Percentiles rank a stretch among this genome's conserved stretches.
These are phyloP conservation scores for Hyalella azteca DNA, from an alignment of 2,888 invertebrate genomes.

Conservation along the genomic window DNA sequence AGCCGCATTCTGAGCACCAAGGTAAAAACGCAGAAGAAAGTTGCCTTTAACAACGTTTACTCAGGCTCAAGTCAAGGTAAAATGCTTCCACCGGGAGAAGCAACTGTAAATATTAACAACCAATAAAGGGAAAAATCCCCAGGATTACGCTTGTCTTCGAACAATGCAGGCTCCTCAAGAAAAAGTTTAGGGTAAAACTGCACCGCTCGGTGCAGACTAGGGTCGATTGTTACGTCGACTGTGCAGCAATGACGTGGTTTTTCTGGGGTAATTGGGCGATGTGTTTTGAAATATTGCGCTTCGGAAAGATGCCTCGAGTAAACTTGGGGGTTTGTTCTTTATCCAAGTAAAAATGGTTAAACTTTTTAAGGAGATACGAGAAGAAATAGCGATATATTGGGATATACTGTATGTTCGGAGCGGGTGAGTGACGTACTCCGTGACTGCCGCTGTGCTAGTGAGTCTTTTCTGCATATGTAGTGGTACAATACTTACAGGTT, in stretches of 20 bases:
- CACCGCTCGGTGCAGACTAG: not conserved
- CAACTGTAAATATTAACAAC: conserved; percentile 24
- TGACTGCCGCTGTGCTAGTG: too few relatives aligned
- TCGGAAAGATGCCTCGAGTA: not conserved
- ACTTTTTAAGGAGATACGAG: too few relatives aligned
- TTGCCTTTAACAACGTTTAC: conserved; percentile 36
- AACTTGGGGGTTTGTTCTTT: not conserved
- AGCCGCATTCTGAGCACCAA: too few relatives aligned
- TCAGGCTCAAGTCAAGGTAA: conserved; percentile 33
- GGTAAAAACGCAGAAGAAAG: not conserved
- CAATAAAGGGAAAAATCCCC: conserved; percentile 8
- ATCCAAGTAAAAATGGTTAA: too few relatives aligned
- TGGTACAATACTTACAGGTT: too few relatives aligned
- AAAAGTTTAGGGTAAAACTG: not conserved
- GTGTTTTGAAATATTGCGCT: not conserved
- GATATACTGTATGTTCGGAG: too few relatives aligned
- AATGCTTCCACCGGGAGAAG: conserved; percentile 9
- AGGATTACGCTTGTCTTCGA: conserved; percentile 28
- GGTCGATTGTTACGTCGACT: conserved; percentile 4
- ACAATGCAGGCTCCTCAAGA: conserved; percentile 36
- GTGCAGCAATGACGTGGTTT: not conserved
- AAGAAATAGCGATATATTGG: too few relatives aligned
- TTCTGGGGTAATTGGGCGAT: not conserved
- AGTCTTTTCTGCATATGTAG: too few relatives aligned
- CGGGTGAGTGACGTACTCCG: too few relatives aligned